Percentiles rank a stretch among this genome's conserved stretches.
Conservation (phyloP, 1,140 invertebrate species). For the Penaeus japonicus region DNA sequence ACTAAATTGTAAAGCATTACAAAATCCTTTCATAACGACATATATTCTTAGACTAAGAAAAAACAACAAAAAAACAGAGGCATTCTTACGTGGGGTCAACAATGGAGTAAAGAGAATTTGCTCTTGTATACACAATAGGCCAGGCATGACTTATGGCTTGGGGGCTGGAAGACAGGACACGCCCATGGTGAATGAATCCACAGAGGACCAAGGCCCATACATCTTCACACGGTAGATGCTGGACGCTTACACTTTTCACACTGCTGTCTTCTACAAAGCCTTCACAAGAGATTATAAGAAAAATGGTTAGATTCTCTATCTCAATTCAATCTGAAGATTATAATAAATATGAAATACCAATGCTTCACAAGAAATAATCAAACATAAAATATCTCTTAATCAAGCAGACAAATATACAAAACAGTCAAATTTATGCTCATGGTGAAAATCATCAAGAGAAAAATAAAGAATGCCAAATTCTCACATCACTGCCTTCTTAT, state of each 20-base stretch:
- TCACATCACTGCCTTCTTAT: too few species aligned
- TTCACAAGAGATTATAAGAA: slow-evolving; percentile 56
- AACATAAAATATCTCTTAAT: too few species aligned
- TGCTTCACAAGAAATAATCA: too few species aligned
- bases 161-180: slow-evolving; percentile 82
- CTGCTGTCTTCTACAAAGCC: slow-evolving; percentile 73
- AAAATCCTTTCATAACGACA: too few species aligned
- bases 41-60: neutral
- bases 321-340: too few species aligned
- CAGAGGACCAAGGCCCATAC: slow-evolving; percentile 90
- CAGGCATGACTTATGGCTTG: slow-evolving; percentile 88
- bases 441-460: too few species aligned
- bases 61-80: neutral
- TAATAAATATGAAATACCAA: too few species aligned
- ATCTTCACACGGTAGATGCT: slow-evolving; percentile 71
- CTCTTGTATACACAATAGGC: slow-evolving; percentile 91
- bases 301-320: slow-evolving; percentile 48
- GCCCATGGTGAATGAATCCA: slow-evolving; percentile 80
- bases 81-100: slow-evolving; percentile 86
- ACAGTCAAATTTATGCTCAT: too few species aligned
- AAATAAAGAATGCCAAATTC: too few species aligned
- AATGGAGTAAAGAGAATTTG: slow-evolving; percentile 88
- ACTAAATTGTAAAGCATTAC: too few species aligned
- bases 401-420: too few species aligned
- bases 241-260: slow-evolving; percentile 68